A percentile compares a stretch with the other conserved stretches of the same genome.
These are phyloP conservation scores for Takifugu bimaculatus DNA, from an alignment of 2,113 vertebrate species.

Conservation along the genomic window DNA sequence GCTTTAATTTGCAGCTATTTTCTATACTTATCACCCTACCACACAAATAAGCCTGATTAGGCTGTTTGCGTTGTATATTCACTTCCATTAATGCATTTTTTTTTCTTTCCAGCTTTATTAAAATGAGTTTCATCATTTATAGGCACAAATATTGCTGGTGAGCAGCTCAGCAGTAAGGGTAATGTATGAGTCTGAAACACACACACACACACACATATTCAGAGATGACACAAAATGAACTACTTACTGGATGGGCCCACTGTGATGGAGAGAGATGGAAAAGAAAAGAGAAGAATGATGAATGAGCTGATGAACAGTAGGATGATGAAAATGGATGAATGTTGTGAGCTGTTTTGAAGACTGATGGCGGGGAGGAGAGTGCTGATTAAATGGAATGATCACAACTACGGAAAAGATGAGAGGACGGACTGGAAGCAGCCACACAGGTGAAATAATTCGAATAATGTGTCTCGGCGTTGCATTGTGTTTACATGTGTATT, in stretches of 20 bases:
- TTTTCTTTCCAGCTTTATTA: not conserved
- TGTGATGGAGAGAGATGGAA: conserved; percentile 69
- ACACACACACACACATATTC: conserved; percentile 38
- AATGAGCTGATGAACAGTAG: conserved; percentile 48
- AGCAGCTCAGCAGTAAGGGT: conserved; percentile 10
- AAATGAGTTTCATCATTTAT: not conserved
- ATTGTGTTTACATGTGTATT: no score
- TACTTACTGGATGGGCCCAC: conserved; percentile 82
- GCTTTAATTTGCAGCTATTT: not conserved
- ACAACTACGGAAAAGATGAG: not conserved
- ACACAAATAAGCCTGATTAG: not conserved
- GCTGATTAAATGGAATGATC: not conserved
- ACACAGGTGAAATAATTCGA: no score
- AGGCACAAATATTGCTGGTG: conserved; percentile 1
- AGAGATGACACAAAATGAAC: conserved; percentile 77
- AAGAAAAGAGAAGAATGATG: conserved; percentile 49
- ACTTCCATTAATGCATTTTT: not conserved
- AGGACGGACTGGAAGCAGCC: no score
- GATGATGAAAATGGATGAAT: conserved; percentile 14
- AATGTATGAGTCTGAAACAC: conserved; percentile 1
- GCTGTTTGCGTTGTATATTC: conserved; percentile 9
- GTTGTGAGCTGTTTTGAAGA: conserved; percentile 1
- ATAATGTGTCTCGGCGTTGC: no score
- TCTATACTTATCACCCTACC: not conserved
- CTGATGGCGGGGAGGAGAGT: not conserved